Evolutionary conservation across 2,888 invertebrate species (phyloP).

Genomic region (Epirrhoe tristata): DNA sequence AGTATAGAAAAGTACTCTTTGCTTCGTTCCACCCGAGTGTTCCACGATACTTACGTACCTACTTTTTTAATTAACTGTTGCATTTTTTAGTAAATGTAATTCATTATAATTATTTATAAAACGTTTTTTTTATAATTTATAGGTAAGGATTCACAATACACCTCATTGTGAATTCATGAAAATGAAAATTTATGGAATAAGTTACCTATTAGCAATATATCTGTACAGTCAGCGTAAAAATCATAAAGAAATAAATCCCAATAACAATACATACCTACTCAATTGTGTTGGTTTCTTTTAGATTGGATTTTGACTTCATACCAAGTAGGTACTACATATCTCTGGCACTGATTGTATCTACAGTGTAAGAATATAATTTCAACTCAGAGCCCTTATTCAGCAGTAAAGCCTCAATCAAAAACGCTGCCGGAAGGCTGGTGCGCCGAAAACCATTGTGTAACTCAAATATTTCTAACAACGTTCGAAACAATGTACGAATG

Average conservation of each 20-base stretch:
- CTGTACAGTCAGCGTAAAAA: not conserved
- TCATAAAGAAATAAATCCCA: no score
- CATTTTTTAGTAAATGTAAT: no score
- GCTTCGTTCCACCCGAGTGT: no score
- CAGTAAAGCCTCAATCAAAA: conserved; percentile 38
- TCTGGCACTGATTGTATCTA: no score
- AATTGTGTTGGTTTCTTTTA: no score
- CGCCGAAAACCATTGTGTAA: conserved; percentile 12
- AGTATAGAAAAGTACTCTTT: no score
- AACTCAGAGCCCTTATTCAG: conserved; percentile 30
- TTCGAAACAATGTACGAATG: not conserved
- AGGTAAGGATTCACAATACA: not conserved
- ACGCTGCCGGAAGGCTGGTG: conserved; percentile 25
- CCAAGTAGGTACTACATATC: no score
- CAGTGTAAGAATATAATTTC: conserved; percentile 14
- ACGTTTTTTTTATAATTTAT: not conserved
- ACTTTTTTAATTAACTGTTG: no score
- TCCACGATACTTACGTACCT: no score
- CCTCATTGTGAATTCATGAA: conserved; percentile 10
- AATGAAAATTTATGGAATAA: conserved; percentile 6
- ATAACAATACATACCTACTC: no score
- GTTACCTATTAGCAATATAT: conserved; percentile 8
- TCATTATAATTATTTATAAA: not conserved
- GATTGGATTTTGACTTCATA: no score
- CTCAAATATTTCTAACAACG: conserved; percentile 11